Evolutionary conservation across 1,140 invertebrate genomes (phyloP), one percentile per base, ranked within the genome.

Genomic region (Lepidurus packardi): DNA sequence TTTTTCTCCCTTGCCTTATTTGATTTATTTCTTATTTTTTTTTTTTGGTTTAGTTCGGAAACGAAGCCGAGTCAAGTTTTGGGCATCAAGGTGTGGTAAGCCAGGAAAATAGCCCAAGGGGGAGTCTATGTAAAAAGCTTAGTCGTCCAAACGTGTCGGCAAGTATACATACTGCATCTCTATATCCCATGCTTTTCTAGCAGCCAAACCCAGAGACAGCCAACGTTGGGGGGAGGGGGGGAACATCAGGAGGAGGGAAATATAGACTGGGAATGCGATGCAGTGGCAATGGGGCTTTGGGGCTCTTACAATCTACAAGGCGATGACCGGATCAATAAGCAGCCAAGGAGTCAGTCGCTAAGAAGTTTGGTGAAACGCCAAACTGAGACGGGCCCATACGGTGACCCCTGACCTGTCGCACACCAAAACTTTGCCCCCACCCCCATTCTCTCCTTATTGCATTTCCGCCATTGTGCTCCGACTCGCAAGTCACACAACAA

Each of bases 261-360:
- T 65, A 65, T 65, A 21, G 53, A 16, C 53, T 65, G 53, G 53
- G 53, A n/a, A 65, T n/a, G 53, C 21, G 53, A 65, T 65, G 53
- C 53, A 65, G 53, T 65, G 53, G 53, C 53, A 65, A 65, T 65
- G 53, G 53, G 47, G 47, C 21, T 65, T 65, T 65, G 6, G 53
- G 53, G 53, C 21, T 65, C 53, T 65, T 65, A 21, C 53, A 65
- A 65, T 65, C 53, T 65, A 65, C 53, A 65, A 65, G 53, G 53
- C 53, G 53, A 65, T 65, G 53, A 65, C 53, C 53, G 53, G 53
- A 65, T 65, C 53, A 65, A 65, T 65, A 65, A 65, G 53, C 53
- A 65, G 53, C 53, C 53, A 65, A 65, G 53, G 53, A 65, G 53
- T 65, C 53, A 65, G 53, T 65, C 53, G 16, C 21, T 65, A 21